Percentiles rank a stretch among this genome's conserved stretches.
Conservation (phyloP, 1,140 invertebrate species). For the Drosophila mayri region DNA sequence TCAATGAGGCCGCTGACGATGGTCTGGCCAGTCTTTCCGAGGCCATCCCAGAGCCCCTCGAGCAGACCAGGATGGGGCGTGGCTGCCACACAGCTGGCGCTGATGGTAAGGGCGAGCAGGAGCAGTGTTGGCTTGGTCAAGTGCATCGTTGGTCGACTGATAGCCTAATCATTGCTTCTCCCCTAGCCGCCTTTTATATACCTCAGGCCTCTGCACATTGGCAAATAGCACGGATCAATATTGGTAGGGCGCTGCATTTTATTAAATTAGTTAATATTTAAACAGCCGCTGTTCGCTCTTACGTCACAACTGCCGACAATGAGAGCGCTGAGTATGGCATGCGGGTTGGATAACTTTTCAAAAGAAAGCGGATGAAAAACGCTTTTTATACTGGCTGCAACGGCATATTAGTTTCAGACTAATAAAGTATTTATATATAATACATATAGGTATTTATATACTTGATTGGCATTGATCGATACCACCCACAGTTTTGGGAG, state of each 20-base stretch:
- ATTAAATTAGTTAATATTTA: constrained; percentile 63
- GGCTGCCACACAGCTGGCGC: constrained; percentile 35
- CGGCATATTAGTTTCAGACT: neutral
- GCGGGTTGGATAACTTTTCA: constrained; percentile 29
- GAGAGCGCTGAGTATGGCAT: neutral
- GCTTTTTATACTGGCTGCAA: constrained; percentile 5
- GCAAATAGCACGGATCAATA: constrained; percentile 40
- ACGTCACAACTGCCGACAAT: constrained; percentile 7
- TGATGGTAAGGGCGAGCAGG: constrained; percentile 50
- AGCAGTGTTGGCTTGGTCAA: constrained; percentile 54
- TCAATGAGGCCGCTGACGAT: constrained; percentile 18
- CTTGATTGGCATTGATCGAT: constrained; percentile 6
- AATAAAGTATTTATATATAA: no score
- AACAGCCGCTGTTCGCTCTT: constrained; percentile 43
- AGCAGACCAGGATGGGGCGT: constrained; percentile 16
- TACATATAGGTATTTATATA: no score
- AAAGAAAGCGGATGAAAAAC: constrained; percentile 2
- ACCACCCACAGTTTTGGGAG: neutral
- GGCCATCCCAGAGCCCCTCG: constrained; percentile 6
- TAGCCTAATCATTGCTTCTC: constrained; percentile 21
- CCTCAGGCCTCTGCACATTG: neutral
- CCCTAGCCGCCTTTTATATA: constrained; percentile 47
- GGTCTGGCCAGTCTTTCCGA: constrained; percentile 12
- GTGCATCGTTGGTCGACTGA: constrained; percentile 43
- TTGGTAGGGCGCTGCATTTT: constrained; percentile 41